A percentile compares a stretch with the other conserved stretches of the same genome.
These are phyloP conservation scores for Coryphaenoides rupestris DNA, from an alignment of 2,113 vertebrate genomes.

Conservation along the genomic window DNA sequence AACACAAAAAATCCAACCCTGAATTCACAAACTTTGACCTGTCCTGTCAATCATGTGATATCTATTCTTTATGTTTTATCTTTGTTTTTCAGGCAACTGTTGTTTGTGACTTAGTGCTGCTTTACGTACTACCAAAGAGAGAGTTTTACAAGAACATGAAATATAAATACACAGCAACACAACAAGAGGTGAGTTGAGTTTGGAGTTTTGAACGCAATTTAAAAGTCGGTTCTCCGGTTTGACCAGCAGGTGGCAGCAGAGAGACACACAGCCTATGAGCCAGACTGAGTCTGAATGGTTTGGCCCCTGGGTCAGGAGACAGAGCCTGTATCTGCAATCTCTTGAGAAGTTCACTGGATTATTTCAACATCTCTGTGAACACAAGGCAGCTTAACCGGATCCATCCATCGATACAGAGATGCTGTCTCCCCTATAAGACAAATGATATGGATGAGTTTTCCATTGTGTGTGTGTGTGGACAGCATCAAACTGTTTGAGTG, in stretches of 20 bases:
- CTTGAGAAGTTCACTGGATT: no score
- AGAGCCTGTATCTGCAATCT: no score
- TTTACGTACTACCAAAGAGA: slow-evolving; percentile 86
- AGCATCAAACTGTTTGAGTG: no score
- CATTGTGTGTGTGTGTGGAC: no score
- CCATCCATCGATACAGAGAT: no score
- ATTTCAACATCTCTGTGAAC: no score
- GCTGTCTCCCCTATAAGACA: no score
- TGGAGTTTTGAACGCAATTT: neutral
- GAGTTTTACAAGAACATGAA: slow-evolving; percentile 96
- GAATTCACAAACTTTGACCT: no score
- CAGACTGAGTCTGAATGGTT: neutral
- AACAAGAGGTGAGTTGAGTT: slow-evolving; percentile 53
- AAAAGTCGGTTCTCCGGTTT: neutral
- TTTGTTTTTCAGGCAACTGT: slow-evolving; percentile 83
- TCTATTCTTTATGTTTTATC: neutral
- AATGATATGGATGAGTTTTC: no score
- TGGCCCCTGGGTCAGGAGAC: no score
- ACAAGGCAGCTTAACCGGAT: no score
- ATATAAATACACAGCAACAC: slow-evolving; percentile 81
- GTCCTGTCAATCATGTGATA: no score
- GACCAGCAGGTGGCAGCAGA: slow-evolving; percentile 56
- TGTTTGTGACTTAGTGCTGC: slow-evolving; percentile 89
- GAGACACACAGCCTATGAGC: slow-evolving; percentile 10
- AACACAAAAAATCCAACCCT: neutral